Conservation (phyloP, 1,140 invertebrate species). For the Drosophila navojoa region DNA sequence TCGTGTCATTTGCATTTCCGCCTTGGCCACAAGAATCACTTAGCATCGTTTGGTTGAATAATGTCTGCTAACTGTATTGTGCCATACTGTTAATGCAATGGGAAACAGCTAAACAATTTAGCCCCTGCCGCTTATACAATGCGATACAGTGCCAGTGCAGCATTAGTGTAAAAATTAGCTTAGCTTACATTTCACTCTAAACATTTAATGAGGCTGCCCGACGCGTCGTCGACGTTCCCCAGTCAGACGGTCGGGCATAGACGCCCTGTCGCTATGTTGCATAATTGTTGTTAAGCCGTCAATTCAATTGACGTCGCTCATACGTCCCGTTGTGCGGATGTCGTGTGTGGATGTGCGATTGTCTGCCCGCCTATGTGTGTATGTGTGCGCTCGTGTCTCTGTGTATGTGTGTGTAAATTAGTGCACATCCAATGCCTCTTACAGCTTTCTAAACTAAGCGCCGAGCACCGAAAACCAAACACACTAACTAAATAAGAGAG, state of each 20-base stretch:
- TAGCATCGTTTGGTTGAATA: conserved; percentile 1
- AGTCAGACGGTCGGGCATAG: not conserved
- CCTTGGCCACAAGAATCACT: conserved; percentile 19
- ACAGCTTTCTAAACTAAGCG: not conserved
- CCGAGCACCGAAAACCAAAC: not conserved
- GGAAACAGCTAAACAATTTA: conserved; percentile 10
- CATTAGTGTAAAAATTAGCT: conserved; percentile 62
- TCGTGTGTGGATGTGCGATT: conserved; percentile 23
- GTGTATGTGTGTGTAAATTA: conserved; percentile 25
- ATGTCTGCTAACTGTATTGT: conserved; percentile 26
- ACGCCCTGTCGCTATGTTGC: conserved; percentile 44
- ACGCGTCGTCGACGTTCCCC: conserved; percentile 6
- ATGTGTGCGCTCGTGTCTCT: not conserved
- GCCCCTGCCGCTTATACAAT: conserved; percentile 29
- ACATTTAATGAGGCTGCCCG: conserved; percentile 65
- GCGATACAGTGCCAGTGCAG: conserved; percentile 5
- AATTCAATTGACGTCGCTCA: conserved; percentile 80
- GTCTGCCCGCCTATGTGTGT: conserved; percentile 9
- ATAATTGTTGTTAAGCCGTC: conserved; percentile 76
- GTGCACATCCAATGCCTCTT: conserved; percentile 35
- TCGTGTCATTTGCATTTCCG: conserved; percentile 29
- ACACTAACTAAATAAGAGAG: not conserved
- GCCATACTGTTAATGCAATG: not conserved
- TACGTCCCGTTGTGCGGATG: conserved; percentile 72
- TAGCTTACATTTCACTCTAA: conserved; percentile 63